Base-by-base conservation (phyloP, 2,888 invertebrate genomes). In the Alcis repandata region DNA sequence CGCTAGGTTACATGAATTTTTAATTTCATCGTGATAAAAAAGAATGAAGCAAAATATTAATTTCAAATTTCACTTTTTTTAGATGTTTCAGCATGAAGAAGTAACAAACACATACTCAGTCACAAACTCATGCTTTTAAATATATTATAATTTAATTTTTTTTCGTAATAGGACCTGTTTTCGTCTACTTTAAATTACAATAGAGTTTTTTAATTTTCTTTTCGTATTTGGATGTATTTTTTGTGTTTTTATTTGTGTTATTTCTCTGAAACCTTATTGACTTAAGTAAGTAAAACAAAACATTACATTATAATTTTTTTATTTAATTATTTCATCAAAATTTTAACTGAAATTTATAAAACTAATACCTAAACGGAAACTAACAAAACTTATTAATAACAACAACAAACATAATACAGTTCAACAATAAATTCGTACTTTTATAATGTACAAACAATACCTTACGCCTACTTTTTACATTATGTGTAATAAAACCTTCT, bases 341-440 rank as follows among this genome's bases (percentile, higher is more conserved):
- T 67, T 70, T 61, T 68, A 73, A 76, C 71, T 59, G 52, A 67
- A 74, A 67, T 19, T 36, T 72, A 66, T 67, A 56, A 63, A 71
- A 73, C 64, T 65, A 68, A 71, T 62, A 15, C 45, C 32, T 64
- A 73, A 78, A 75, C 74, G 73, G 77, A 81, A 79, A 71, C 69
- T 73, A 75, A 73, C 70, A 79, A 79, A 85, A 87, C 80, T 77
- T 82, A 82, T 78, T 73, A 70, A 67, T 69, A 80, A 80, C 78
- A 84, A 84, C 67, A 82, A 80, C 76, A 74, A 68, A 70, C 67
- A 48, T 71, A 82, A 75, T 71, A 69, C 58, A 74, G 65, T 70
- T 72, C 63, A 83, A 84, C 84, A 83, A 80, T 75, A 74, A 72
- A 75, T 71, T 75, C 67, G 69, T 68, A 70, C 59, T n/a, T 70